These are phyloP conservation scores for Gymnorhina tibicen DNA, from an alignment of 2,113 vertebrate species.

Conservation along the genomic window DNA sequence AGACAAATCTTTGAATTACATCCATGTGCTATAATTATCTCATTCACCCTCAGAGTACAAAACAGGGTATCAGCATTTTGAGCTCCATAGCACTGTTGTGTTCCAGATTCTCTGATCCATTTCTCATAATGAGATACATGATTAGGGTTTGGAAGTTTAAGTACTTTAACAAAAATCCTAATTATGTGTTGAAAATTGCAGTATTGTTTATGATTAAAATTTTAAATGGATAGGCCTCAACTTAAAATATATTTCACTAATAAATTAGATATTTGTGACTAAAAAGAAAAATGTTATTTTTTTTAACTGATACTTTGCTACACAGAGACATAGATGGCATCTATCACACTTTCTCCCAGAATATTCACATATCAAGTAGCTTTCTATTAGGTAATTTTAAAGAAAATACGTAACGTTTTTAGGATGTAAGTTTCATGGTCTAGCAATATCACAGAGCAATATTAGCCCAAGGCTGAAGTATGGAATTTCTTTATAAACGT, in stretches of 20 bases:
- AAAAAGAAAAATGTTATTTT: neutral
- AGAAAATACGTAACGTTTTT: neutral
- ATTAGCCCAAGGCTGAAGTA: conserved; percentile 19
- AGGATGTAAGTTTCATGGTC: conserved; percentile 4
- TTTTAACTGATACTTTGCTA: conserved; percentile 2
- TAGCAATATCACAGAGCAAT: conserved; percentile 62
- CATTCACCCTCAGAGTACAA: neutral
- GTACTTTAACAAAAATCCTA: conserved; percentile 9
- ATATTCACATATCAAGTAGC: neutral
- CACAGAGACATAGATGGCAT: neutral
- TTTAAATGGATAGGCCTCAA: neutral
- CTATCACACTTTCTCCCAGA: neutral
- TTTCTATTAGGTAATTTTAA: conserved; percentile 10
- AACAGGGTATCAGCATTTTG: conserved; percentile 10
- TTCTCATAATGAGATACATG: conserved; percentile 23
- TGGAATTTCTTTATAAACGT: neutral
- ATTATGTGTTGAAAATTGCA: conserved; percentile 22
- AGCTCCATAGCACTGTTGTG: neutral
- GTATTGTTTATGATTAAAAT: neutral
- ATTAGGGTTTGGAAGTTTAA: conserved; percentile 30
- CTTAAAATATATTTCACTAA: neutral
- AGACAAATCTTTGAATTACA: conserved; percentile 2
- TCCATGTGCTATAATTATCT: conserved; percentile 15
- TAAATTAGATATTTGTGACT: neutral
- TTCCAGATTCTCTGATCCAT: conserved; percentile 43